phyloP scores from a whole-genome alignment of 2,113 vertebrate genomes.

The Pitta sordida region DNA sequence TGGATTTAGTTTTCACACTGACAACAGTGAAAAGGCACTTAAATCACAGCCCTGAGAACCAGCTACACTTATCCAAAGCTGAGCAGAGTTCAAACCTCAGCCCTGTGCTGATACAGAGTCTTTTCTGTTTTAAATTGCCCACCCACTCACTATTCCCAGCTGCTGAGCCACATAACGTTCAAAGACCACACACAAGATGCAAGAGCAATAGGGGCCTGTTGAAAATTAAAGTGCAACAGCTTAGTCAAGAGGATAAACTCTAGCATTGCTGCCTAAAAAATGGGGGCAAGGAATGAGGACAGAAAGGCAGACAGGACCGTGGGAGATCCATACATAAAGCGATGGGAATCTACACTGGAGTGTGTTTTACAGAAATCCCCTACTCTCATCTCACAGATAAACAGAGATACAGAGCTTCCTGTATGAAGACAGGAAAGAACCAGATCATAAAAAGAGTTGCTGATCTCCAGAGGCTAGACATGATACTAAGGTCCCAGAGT shows the following conservation, averaged over 20 bases:
- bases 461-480: neutral
- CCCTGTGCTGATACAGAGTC: slow-evolving; percentile 70
- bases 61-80: slow-evolving; percentile 59
- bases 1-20: slow-evolving; percentile 37
- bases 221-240: slow-evolving; percentile 67
- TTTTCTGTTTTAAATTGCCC: slow-evolving; percentile 66
- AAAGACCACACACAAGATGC: slow-evolving; percentile 78
- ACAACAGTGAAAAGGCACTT: slow-evolving; percentile 39
- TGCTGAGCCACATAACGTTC: slow-evolving; percentile 67
- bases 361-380: neutral
- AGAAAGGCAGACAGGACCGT: neutral
- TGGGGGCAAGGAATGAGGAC: neutral
- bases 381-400: neutral
- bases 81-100: slow-evolving; percentile 70
- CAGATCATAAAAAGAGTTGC: neutral
- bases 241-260: slow-evolving; percentile 29
- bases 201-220: slow-evolving; percentile 68
- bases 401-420: neutral
- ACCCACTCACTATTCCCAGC: slow-evolving; percentile 74
- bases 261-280: slow-evolving; percentile 7
- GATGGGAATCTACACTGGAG: neutral
- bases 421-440: neutral
- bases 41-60: slow-evolving; percentile 57
- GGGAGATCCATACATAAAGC: neutral
- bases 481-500: neutral